Evolutionary conservation across 2,113 vertebrate species (phyloP), one percentile per base, ranked within the genome.

Genomic region (Xyrauchen texanus): DNA sequence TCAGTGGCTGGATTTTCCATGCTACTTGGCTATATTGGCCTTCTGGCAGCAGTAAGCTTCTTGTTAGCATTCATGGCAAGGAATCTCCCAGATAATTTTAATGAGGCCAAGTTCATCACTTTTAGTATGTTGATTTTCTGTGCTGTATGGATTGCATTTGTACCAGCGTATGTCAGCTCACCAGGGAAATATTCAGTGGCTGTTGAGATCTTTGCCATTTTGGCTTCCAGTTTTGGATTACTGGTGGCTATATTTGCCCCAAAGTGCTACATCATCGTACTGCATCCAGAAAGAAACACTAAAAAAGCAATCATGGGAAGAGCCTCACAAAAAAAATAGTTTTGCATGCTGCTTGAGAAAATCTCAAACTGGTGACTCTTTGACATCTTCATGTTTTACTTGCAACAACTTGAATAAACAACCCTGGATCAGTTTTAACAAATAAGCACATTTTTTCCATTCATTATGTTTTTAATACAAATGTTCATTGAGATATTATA

Each of bases 31-130:
- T 89, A 89, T 63, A 86, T 88, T 46, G 86, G 87, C 1, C 72
- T 90, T 3, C 62, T 90, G n/a, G 86, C 86, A 9, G 69, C 66
- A 6, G 42, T 87, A 42, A 87, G 89, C 60, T 89, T 90, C 53
- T 8, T 88, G n/a, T 45, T 89, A 47, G 88, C 89, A 0, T 88
- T 90, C 34, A 60, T 88, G 42, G 86, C 89, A 7, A 78, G 89
- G 21, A 88, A 86, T 8, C 83, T 89, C 34, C 89, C 89, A 16
- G 87, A 88, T 64, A 87, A 76, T 66, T 90, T 90, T 76, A 90
- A 90, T 16, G 89, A 90, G 42, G 89, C 88, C 70, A 90, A 88
- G 62, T 90, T 88, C 62, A 90, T 90, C 61, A 90, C 89, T 10
- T 90, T 90, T 53, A 89, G 87, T 63, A 89, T 90, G 89, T 73